Conservation (phyloP, 2,113 vertebrate species). For the Saimiri boliviensis region DNA sequence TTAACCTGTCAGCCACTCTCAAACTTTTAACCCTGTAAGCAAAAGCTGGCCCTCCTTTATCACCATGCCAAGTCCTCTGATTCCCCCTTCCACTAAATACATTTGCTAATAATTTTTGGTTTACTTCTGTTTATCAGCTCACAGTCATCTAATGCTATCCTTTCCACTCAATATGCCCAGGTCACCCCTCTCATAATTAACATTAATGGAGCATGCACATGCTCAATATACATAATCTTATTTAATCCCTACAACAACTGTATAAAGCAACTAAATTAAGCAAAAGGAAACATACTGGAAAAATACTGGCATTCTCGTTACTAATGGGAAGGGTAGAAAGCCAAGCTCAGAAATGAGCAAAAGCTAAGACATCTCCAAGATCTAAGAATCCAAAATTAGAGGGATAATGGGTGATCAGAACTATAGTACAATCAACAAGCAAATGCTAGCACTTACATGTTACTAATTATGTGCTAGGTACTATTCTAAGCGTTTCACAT, state of each 20-base stretch:
- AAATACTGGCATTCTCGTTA: not conserved
- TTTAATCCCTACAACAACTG: not conserved
- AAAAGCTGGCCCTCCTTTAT: not conserved
- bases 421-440: not conserved
- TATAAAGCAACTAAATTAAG: not conserved
- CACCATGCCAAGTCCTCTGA: not conserved
- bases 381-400: not conserved
- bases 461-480: not conserved
- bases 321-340: not conserved
- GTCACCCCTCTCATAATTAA: not conserved
- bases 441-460: not conserved
- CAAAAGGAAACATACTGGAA: not conserved
- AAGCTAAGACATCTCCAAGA: not conserved
- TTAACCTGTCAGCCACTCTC: not conserved
- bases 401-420: not conserved
- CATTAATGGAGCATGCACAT: not conserved
- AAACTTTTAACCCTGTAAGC: not conserved
- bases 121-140: not conserved
- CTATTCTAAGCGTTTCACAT: not conserved
- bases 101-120: not conserved
- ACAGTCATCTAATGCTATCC: not conserved
- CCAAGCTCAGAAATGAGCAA: not conserved
- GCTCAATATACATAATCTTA: not conserved
- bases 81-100: not conserved
- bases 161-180: not conserved